Evolutionary conservation across 1,140 invertebrate genomes (phyloP), one percentile per base, ranked within the genome.

Genomic region (Leptopilina clavipes): DNA sequence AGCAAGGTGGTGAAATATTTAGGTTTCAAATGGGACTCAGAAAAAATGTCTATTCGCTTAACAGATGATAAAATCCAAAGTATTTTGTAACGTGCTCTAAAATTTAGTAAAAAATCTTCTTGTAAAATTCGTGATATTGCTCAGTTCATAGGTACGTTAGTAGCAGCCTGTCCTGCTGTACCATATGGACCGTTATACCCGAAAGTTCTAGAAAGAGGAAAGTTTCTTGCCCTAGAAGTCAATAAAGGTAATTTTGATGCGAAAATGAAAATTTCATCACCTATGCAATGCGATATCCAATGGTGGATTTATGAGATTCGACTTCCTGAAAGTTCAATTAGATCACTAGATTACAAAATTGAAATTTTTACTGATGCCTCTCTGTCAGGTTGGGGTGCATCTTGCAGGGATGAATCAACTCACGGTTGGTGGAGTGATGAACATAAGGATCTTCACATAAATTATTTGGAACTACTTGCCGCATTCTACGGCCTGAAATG

Each of bases 331-430:
- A n/a, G n/a, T 6, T n/a, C 9, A 54, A 54, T 54, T 11, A 54
- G 14, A 54, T 12, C 22, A 8, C 17, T 54, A 1, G 3, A 18
- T 54, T 54, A 52, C 22, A 52, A 74, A 14, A 19, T 70, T 2
- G 72, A 54, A 25, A 79, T 80, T 31, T 80, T 74, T 75, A 44
- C 72, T 18, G 76, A 77, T 54, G 72, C 72, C 3, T 77, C 78
- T 18, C n/a, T 37, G 31, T 45, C 76, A 18, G 76, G 75, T 48
- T 77, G 75, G 79, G 76, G 76, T 25, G 76, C 70, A 10, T 5
- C 18, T 12, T 72, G 73, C 8, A 11, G 71, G 0, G 54, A 22
- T 1, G 22, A 45, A 12, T 70, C 25, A 19, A 65, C 37, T 11
- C 48, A 75, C 54, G 76, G 79, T 1, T 80, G 59, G 31, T 80